These are phyloP conservation scores for Caenorhabditis parvicauda DNA, from an alignment of 2,888 invertebrate genomes.

Conservation along the genomic window DNA sequence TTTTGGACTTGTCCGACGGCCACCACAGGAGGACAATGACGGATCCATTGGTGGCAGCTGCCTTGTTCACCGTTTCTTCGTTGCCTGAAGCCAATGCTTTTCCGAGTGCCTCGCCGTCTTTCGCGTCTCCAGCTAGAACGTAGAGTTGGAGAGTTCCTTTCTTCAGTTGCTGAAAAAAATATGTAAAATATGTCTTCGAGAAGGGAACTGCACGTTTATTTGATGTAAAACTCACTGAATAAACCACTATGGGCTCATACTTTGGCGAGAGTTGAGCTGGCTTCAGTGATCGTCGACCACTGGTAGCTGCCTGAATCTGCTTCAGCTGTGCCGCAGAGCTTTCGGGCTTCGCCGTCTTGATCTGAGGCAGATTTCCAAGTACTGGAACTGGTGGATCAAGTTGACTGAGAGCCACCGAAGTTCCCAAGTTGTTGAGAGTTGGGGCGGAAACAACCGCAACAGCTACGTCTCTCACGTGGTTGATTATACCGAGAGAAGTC, in stretches of 20 bases:
- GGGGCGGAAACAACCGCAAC: constrained; percentile 17
- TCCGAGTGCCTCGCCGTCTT: constrained; percentile 23
- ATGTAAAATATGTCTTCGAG: neutral
- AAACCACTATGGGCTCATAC: constrained; percentile 12
- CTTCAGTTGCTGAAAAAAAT: constrained; percentile 8
- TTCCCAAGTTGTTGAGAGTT: constrained; percentile 14
- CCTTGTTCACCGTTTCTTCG: constrained; percentile 19
- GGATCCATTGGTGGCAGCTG: constrained; percentile 15
- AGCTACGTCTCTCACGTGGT: constrained; percentile 6
- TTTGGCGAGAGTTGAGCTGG: constrained; percentile 12
- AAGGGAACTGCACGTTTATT: neutral
- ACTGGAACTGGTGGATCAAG: constrained; percentile 6
- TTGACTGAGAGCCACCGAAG: constrained; percentile 6
- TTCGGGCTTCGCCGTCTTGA: constrained; percentile 12
- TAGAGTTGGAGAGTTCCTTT: constrained; percentile 24
- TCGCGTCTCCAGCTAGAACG: constrained; percentile 30
- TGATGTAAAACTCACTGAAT: neutral
- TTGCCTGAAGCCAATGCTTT: constrained; percentile 22
- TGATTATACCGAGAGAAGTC: constrained; percentile 11
- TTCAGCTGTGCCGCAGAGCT: constrained; percentile 11
- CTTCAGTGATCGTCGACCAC: neutral
- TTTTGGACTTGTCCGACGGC: constrained; percentile 13
- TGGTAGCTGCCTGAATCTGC: constrained; percentile 11
- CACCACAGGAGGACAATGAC: constrained; percentile 25
- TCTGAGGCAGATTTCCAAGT: constrained; percentile 8